phyloP scores from a whole-genome alignment of 92 coral and sea anemone species.

The Umimayanthus chanpuru region DNA sequence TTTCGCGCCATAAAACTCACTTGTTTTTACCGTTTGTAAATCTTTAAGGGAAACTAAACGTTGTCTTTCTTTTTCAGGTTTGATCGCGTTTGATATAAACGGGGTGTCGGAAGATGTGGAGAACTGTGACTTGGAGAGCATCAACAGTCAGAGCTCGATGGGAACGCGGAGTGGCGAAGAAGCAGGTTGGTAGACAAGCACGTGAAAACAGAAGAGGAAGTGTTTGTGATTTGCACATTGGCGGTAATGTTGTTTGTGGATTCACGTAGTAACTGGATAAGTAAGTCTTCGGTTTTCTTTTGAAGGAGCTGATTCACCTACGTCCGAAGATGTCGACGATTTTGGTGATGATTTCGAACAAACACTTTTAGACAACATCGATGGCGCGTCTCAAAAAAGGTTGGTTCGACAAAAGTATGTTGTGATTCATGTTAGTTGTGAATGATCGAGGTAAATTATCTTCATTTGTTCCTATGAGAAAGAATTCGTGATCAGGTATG shows the following conservation, averaged over 20 bases:
- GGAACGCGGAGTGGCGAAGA: slow-evolving; percentile 81
- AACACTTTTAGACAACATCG: slow-evolving; percentile 78
- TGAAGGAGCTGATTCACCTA: slow-evolving; percentile 60
- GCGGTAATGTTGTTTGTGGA: neutral
- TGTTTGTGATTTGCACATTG: slow-evolving; percentile 3
- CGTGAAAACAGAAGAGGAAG: slow-evolving; percentile 39
- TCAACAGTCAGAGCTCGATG: slow-evolving; percentile 74
- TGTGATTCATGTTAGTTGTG: neutral
- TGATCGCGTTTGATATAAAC: slow-evolving; percentile 33
- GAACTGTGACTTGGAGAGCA: slow-evolving; percentile 75
- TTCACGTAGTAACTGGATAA: neutral
- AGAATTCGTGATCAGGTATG: neutral
- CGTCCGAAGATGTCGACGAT: slow-evolving; percentile 73
- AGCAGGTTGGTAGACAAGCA: slow-evolving; percentile 24
- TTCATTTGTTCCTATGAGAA: neutral
- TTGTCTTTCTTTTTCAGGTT: slow-evolving; percentile 9
- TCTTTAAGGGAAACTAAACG: neutral
- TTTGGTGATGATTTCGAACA: slow-evolving; percentile 91
- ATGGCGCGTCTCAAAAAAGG: slow-evolving; percentile 93
- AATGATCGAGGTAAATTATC: neutral
- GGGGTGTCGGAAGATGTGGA: slow-evolving; percentile 58
- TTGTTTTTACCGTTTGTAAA: neutral
- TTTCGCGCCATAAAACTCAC: neutral
- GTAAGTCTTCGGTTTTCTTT: neutral
- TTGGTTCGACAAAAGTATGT: slow-evolving; percentile 5